A percentile compares a stretch with the other conserved stretches of the same genome.
Evolutionary conservation across 2,888 invertebrate species (phyloP).

Genomic region (Stenichneumon culpator): DNA sequence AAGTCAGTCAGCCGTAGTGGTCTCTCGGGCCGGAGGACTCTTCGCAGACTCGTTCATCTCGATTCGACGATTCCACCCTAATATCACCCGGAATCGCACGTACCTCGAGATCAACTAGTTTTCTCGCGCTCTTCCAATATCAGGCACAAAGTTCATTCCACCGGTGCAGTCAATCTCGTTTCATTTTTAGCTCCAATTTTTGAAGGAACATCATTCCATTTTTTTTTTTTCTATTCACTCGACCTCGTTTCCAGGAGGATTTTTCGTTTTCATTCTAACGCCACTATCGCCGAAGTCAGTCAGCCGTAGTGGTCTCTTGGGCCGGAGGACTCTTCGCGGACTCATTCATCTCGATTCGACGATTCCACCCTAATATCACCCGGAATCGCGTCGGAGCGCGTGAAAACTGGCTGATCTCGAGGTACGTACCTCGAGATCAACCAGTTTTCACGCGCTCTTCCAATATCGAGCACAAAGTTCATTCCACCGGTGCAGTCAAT

Average conservation of each 20-base stretch:
- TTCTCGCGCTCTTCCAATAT: slow-evolving; percentile 24
- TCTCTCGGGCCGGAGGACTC: slow-evolving; percentile 17
- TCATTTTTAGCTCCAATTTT: background rate
- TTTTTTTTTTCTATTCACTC: background rate
- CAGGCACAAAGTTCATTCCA: slow-evolving; percentile 3
- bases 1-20: slow-evolving; percentile 60
- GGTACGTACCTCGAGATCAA: no score
- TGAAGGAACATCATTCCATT: background rate
- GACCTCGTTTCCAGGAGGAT: background rate
- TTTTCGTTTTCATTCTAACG: background rate
- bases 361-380: no score
- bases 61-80: slow-evolving; percentile 43
- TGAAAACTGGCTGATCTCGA: no score
- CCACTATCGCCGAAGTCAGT: no score
- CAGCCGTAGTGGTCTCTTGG: no score
- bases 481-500: no score
- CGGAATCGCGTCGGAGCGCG: no score
- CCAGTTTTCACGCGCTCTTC: no score
- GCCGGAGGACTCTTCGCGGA: no score
- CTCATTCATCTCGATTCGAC: no score
- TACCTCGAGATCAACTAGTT: slow-evolving; percentile 35
- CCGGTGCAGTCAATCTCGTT: slow-evolving; percentile 32
- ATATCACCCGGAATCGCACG: slow-evolving; percentile 17
- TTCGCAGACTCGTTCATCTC: slow-evolving; percentile 35
- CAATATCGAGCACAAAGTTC: no score